These are phyloP conservation scores for Plumapathes pennacea DNA, from an alignment of 92 coral and sea anemone genomes.

Conservation along the genomic window DNA sequence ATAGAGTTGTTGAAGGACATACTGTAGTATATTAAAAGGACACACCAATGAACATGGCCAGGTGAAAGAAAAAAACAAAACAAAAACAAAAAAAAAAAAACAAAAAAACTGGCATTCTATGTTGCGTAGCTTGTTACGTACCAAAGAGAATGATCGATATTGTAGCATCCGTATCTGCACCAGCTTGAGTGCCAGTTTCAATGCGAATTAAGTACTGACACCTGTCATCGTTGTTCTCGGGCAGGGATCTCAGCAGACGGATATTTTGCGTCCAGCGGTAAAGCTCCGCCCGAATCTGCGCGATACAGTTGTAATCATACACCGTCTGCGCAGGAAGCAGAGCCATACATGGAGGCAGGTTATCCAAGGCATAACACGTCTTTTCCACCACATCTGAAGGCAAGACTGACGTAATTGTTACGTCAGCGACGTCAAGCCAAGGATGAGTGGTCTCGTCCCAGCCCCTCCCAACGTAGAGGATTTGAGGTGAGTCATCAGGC, in stretches of 20 bases:
- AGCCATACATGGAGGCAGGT: conserved; percentile 33
- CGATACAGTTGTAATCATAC: conserved; percentile 52
- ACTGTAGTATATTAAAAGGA: too few species aligned
- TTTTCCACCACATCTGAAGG: conserved; percentile 31
- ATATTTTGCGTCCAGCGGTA: too few species aligned
- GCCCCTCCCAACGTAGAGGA: conserved; percentile 48
- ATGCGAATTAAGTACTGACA: too few species aligned
- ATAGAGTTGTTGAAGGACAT: too few species aligned
- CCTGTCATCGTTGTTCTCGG: too few species aligned
- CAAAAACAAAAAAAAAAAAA: too few species aligned
- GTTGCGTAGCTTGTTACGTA: too few species aligned
- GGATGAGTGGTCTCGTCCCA: conserved; percentile 64
- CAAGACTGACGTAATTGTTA: conserved; percentile 38
- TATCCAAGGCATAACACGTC: conserved; percentile 29
- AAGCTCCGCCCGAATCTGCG: too few species aligned
- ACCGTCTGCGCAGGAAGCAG: conserved; percentile 56
- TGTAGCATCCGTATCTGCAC: conserved; percentile 19
- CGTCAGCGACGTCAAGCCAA: conserved; percentile 67
- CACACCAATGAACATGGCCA: too few species aligned
- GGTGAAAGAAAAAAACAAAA: too few species aligned
- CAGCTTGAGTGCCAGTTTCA: conserved; percentile 9
- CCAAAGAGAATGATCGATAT: conserved; percentile 17
- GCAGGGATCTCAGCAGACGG: too few species aligned
- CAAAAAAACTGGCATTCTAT: too few species aligned
- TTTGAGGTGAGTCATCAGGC: conserved; percentile 51